Evolutionary conservation across 2,797 vertebrate genomes (phyloP), one percentile per base, ranked within the genome.

Genomic region (Astyanax mexicanus): DNA sequence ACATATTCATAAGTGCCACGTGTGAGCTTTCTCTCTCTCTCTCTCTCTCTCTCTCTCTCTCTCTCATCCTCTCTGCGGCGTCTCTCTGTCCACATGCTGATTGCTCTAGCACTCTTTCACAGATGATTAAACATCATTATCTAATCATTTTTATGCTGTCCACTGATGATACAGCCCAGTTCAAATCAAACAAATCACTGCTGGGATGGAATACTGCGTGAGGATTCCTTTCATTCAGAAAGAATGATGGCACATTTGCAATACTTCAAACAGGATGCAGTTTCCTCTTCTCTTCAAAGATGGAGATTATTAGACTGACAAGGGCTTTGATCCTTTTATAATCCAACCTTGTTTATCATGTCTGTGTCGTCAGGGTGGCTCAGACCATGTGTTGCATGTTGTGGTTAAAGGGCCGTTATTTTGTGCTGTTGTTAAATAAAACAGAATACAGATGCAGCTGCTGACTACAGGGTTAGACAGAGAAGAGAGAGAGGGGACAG

Each of bases 111-210:
- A 67, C 19, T 44, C 35, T 23, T 37, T 67, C n/a, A 67, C 29
- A 38, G 27, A 75, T 1, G 13, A 58, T 49, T 47, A 57, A 49
- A 11, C 42, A 27, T 74, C 65, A 67, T 44, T 44, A 55, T 15
- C 54, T 32, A 15, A 27, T 55, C 12, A 74, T 73, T n/a, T 72
- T 40, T 73, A 29, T 29, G 17, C 70, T 29, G 45, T 64, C 21
- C 37, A 19, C 0, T 25, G 32, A 51, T 15, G 21, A 42, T 1
- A 38, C n/a, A 40, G 19, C 23, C 1, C n/a, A 12, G 35, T n/a
- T n/a, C n/a, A n/a, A n/a, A n/a, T n/a, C n/a, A n/a, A n/a, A n/a
- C n/a, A 40, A 13, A 23, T 29, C 17, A 11, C 47, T 21, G 8
- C 9, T 7, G 7, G 9, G 3, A 21, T 51, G 7, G 47, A 51